Evolutionary conservation across 2,797 vertebrate species (phyloP).

Genomic region (Phaenicophaeus curvirostris): DNA sequence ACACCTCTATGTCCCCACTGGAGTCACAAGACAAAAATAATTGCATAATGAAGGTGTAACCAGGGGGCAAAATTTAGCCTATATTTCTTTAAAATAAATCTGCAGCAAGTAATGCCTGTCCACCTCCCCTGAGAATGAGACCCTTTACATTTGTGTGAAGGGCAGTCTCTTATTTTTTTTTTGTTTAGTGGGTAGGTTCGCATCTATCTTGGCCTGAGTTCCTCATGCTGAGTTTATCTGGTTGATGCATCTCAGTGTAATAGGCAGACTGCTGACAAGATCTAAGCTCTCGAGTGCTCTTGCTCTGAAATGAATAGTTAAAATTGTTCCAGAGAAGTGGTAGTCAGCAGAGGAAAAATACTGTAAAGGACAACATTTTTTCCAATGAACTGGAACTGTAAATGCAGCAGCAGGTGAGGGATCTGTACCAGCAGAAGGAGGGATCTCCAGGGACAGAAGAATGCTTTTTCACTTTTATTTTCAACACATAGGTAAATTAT

Average conservation of each 20-base stretch:
- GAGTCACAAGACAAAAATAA: not conserved
- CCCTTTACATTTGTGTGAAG: not conserved
- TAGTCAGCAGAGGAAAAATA: conserved; percentile 1
- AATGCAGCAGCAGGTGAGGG: not conserved
- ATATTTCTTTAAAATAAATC: conserved; percentile 44
- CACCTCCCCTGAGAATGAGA: not conserved
- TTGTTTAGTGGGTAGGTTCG: not conserved
- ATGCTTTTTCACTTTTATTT: not conserved
- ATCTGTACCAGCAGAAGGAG: not conserved
- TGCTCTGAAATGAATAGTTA: not conserved
- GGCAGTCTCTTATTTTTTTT: not conserved
- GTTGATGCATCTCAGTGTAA: not conserved
- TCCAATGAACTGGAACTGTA: not conserved
- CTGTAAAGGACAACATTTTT: not conserved
- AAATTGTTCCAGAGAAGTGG: not conserved
- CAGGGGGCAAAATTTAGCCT: not conserved
- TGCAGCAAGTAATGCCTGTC: not conserved
- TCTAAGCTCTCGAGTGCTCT: not conserved
- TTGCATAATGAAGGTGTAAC: not conserved
- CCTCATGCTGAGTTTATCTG: not conserved
- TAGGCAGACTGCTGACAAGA: conserved; percentile 24
- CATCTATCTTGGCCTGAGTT: not conserved
- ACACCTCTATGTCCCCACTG: not conserved
- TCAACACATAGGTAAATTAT: not conserved
- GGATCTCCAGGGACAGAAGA: not conserved